Conservation (phyloP, 2,797 vertebrate genomes). For the Diceros bicornis region DNA sequence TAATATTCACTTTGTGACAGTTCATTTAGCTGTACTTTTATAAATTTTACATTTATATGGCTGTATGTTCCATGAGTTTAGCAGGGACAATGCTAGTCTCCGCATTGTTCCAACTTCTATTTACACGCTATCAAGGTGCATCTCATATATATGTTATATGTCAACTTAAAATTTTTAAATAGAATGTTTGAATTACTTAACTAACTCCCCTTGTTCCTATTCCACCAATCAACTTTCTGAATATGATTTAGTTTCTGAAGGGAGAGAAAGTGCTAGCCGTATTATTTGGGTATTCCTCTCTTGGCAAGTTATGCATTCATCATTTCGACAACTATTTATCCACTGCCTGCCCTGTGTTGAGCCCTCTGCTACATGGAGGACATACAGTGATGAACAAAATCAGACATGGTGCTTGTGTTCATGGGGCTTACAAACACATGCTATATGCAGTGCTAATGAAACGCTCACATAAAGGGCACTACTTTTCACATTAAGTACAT, state of each 20-base stretch:
- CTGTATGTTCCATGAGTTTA: not conserved
- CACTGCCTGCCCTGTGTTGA: not conserved
- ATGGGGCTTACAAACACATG: not conserved
- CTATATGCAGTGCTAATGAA: not conserved
- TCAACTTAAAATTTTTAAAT: not conserved
- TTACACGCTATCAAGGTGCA: not conserved
- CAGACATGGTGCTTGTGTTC: not conserved
- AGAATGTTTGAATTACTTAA: not conserved
- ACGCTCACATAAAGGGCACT: not conserved
- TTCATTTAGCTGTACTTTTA: not conserved
- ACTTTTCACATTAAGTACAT: not conserved
- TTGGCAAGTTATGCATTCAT: not conserved
- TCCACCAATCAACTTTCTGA: not conserved
- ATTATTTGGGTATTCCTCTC: not conserved
- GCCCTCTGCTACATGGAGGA: not conserved
- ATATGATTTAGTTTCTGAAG: not conserved
- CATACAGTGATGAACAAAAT: not conserved
- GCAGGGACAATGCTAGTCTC: not conserved
- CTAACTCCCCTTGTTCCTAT: not conserved
- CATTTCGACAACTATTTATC: not conserved
- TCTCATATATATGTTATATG: not conserved
- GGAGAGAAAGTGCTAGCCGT: not conserved
- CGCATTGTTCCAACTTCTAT: not conserved
- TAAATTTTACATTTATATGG: not conserved
- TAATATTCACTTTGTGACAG: not conserved